Percentiles rank a stretch among this genome's conserved stretches.
Evolutionary conservation across 2,113 vertebrate species (phyloP).

Genomic region (Salvelinus fontinalis): DNA sequence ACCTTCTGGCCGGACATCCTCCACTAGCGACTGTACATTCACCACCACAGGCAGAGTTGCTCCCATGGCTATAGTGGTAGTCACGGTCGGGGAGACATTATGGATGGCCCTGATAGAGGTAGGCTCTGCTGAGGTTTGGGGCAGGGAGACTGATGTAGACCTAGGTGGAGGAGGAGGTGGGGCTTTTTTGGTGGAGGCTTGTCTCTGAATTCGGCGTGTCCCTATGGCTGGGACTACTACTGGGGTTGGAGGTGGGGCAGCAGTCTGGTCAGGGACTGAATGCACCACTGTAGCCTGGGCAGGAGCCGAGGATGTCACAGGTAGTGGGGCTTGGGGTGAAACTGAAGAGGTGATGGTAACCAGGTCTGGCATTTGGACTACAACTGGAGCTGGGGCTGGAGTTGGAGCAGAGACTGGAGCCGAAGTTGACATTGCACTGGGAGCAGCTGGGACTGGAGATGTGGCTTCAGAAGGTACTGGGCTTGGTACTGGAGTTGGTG

Average conservation of each 20-base stretch:
- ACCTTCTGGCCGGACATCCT: conserved; percentile 49
- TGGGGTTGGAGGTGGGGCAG: conserved; percentile 24
- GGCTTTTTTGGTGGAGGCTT: conserved; percentile 57
- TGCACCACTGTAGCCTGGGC: conserved; percentile 49
- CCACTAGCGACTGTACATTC: conserved; percentile 67
- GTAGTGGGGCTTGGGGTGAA: conserved; percentile 29
- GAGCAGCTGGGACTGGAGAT: conserved; percentile 29
- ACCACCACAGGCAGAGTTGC: conserved; percentile 48
- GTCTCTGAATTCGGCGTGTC: conserved; percentile 28
- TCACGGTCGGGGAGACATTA: conserved; percentile 40
- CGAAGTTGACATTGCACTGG: conserved; percentile 21
- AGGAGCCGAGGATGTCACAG: conserved; percentile 3
- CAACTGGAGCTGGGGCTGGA: conserved; percentile 22
- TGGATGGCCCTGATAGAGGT: conserved; percentile 43
- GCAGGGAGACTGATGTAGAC: conserved; percentile 65
- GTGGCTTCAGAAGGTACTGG: conserved; percentile 49
- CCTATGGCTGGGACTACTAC: conserved; percentile 19
- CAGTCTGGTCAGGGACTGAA: conserved; percentile 49
- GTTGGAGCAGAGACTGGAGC: background rate
- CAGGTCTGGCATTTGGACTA: conserved; percentile 66
- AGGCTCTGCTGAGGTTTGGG: conserved; percentile 39
- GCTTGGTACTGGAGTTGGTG: conserved; percentile 49
- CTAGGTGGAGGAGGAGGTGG: conserved; percentile 68
- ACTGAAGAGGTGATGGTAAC: conserved; percentile 64
- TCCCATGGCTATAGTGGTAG: conserved; percentile 32